Percentiles rank a stretch among this genome's conserved stretches.
These are phyloP conservation scores for Dasypolia templi DNA, from an alignment of 2,888 invertebrate genomes.

Conservation along the genomic window DNA sequence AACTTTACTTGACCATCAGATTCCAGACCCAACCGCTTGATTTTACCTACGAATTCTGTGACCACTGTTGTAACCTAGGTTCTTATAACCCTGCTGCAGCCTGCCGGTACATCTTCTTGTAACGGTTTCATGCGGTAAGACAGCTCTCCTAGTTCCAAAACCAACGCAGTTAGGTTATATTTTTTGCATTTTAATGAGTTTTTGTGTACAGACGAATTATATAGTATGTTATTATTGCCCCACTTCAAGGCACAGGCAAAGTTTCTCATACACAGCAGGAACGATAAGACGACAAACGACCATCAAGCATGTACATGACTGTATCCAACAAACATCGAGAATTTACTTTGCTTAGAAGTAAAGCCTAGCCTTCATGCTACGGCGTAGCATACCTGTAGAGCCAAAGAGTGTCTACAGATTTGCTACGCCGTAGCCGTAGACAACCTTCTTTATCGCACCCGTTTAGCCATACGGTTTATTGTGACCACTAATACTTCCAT, in stretches of 20 bases:
- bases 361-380: conserved; percentile 32
- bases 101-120: background rate
- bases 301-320: no score
- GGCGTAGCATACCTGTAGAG: conserved; percentile 39
- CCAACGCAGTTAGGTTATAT: background rate
- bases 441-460: conserved; percentile 5
- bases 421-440: conserved; percentile 40
- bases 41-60: no score
- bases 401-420: conserved; percentile 4
- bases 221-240: background rate
- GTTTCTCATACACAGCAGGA: background rate
- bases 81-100: no score
- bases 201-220: background rate
- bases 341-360: background rate
- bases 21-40: no score
- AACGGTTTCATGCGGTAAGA: background rate
- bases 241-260: background rate
- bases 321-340: background rate
- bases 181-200: background rate
- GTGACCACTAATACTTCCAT: conserved; percentile 2
- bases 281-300: background rate
- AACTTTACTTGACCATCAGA: no score
- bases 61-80: no score
- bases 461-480: conserved; percentile 25
- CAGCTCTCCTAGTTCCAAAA: background rate